These are phyloP conservation scores for Tholera decimalis DNA, from an alignment of 2,888 invertebrate species.

Conservation along the genomic window DNA sequence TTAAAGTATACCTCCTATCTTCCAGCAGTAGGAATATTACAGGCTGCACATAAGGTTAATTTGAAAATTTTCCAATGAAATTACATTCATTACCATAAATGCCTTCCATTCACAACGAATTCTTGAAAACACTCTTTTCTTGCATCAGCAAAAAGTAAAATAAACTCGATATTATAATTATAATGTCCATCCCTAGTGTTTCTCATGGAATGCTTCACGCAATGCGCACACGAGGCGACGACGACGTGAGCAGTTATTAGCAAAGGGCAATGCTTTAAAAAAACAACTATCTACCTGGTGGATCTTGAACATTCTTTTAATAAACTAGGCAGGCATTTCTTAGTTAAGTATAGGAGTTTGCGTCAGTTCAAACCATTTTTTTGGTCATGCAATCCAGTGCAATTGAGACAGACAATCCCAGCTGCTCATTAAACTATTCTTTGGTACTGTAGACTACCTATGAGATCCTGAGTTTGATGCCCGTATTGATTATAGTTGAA, in stretches of 20 bases:
- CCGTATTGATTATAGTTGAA: too few relatives aligned
- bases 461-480: too few relatives aligned
- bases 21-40: too few relatives aligned
- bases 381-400: too few relatives aligned
- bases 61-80: too few relatives aligned
- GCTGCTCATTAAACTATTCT: too few relatives aligned
- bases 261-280: conserved; percentile 64
- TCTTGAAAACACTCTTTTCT: conserved; percentile 1
- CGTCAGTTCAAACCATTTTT: too few relatives aligned
- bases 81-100: background rate
- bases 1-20: too few relatives aligned
- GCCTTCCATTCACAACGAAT: background rate
- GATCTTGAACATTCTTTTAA: conserved; percentile 32
- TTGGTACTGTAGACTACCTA: too few relatives aligned
- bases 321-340: conserved; percentile 28
- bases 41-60: too few relatives aligned
- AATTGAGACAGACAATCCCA: too few relatives aligned
- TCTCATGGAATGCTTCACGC: conserved; percentile 64
- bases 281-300: conserved; percentile 42
- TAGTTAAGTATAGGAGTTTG: background rate
- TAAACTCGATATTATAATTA: conserved; percentile 51
- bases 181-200: conserved; percentile 58
- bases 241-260: conserved; percentile 61
- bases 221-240: conserved; percentile 53
- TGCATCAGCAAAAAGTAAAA: background rate